Base-by-base conservation (phyloP, 2,888 invertebrate species). In the Synanthedon andrenaeformis region DNA sequence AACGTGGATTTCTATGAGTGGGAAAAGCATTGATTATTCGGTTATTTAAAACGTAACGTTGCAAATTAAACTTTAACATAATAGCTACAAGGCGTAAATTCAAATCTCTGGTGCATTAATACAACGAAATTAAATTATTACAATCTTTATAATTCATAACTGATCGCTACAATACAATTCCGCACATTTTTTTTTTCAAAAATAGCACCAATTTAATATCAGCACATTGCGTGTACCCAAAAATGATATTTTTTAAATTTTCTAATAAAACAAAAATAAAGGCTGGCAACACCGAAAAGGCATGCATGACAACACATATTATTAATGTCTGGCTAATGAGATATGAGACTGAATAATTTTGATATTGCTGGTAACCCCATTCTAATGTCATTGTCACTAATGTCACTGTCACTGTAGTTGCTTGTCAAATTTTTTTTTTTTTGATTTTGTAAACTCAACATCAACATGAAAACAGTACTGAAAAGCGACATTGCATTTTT, bases 121-220 rank as follows among this genome's bases (percentile, higher is more conserved):
- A 51, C 48, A 35, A 5, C 35, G 35, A 35, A 35, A 4, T 4
- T 51, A 35, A 51, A 19, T 17, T n/a, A 14, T 49, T 49, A 17
- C 49, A 49, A 19, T 28, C 12, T 41, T 51, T n/a, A 49, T 3
- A 14, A 13, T 49, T 12, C 49, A 49, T 49, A 58, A 56, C 57
- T 50, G 65, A 61, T 57, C 52, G 56, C 59, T 61, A 68, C 69
- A 59, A 70, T 69, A 73, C 69, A 71, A 66, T 54, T 41, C 67
- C 65, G 69, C 73, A 72, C 71, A 70, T 23, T 23, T 23, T 23
- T 23, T 23, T 5, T 23, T 72, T 64, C 65, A 63, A 81, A 79
- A 83, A 83, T 86, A 86, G 86, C 85, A 86, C 85, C 86, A 85
- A 84, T 79, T 79, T 72, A 78, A 82, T 80, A 80, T 80, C 72